Evolutionary conservation across 2,113 vertebrate species (phyloP).

Genomic region (Parus major): DNA sequence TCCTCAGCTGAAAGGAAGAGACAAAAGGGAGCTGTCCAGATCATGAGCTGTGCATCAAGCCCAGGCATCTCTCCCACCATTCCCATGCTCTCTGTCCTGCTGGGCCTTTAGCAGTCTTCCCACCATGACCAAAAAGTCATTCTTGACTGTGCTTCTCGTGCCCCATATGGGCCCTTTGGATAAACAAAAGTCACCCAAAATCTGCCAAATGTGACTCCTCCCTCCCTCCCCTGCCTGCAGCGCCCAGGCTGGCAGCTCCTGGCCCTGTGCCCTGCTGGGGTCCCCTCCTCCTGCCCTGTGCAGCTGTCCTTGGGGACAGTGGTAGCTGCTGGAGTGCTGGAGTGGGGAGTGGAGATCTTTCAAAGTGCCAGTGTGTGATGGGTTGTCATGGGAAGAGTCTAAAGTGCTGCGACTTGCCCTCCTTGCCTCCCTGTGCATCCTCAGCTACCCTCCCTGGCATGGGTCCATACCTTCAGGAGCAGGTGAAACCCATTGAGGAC

Average conservation of each 20-base stretch:
- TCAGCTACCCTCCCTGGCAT: background rate
- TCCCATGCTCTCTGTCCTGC: fast-evolving
- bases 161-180: background rate
- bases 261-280: background rate
- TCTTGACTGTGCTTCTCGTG: fast-evolving
- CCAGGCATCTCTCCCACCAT: background rate
- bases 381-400: background rate
- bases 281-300: background rate
- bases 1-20: background rate
- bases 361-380: background rate
- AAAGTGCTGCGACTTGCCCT: background rate
- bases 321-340: background rate
- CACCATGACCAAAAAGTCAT: background rate
- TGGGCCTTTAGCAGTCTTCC: background rate
- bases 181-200: background rate
- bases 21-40: background rate
- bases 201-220: fast-evolving
- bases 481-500: background rate
- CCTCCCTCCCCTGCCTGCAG: background rate
- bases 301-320: background rate
- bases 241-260: background rate
- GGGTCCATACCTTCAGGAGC: background rate
- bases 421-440: background rate
- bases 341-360: background rate
- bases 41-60: fast-evolving